Conservation (phyloP, 2,888 invertebrate species). For the Acrocyrtus sp. region DNA sequence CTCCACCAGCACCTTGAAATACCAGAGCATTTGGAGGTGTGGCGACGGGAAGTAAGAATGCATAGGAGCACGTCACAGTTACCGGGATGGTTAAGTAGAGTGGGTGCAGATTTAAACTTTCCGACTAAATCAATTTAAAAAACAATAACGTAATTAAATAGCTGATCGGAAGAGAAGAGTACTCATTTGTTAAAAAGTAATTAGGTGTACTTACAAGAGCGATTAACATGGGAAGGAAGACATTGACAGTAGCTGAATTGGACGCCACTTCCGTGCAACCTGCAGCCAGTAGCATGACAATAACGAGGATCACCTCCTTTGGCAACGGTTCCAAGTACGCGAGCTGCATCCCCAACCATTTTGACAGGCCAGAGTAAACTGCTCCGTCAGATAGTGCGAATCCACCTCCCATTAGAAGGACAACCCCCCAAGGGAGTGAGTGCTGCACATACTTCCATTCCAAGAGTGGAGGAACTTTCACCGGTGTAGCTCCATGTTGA, state of each 20-base stretch:
- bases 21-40: constrained; percentile 88
- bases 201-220: constrained; percentile 76
- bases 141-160: not conserved
- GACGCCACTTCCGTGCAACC: constrained; percentile 78
- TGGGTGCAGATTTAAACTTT: constrained; percentile 81
- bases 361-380: constrained; percentile 80
- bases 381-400: constrained; percentile 91
- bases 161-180: no score
- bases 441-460: constrained; percentile 54
- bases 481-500: not conserved
- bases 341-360: constrained; percentile 78
- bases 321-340: constrained; percentile 74
- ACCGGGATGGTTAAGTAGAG: constrained; percentile 91
- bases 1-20: constrained; percentile 84
- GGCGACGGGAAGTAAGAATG: constrained; percentile 87
- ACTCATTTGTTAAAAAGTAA: not conserved
- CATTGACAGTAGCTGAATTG: constrained; percentile 90
- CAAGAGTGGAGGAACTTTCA: constrained; percentile 29
- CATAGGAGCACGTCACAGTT: constrained; percentile 88
- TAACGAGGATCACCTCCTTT: constrained; percentile 75
- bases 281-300: constrained; percentile 81
- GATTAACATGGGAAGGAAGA: constrained; percentile 84
- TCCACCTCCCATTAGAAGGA: constrained; percentile 68
- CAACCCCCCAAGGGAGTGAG: constrained; percentile 50
- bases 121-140: constrained; percentile 70